Evolutionary conservation across 35 echinoderm and acorn worm species (phyloP), one percentile per base, ranked within the genome.

Genomic region (Chiridota heheva): DNA sequence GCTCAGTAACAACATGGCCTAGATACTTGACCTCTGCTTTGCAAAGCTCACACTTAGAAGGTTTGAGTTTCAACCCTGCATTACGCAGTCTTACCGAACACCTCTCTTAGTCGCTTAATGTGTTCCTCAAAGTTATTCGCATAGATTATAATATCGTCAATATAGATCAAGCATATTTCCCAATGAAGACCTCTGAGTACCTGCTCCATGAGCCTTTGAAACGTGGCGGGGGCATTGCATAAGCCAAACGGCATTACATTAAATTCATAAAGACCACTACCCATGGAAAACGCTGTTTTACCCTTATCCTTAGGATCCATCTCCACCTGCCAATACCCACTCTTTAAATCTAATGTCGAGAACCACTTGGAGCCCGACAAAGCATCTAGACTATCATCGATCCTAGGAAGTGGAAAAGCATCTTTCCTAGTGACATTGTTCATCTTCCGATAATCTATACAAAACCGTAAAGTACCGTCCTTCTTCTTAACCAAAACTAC

Each of bases 221-320:
- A 91, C 20, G 82, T 86, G 16, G 81, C 73, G 5, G 73, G 88
- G n/a, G 80, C 72, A 26, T 85, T 85, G 38, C 61, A 76, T 3
- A 90, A 17, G 1, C 81, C 88, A 67, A 90, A 90, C 12, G 88
- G 88, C 88, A 90, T 90, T 1, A 84, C 81, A 31, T 84, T 78
- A 47, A 84, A 85, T 26, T 81, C 42, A 28, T 78, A 88, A 1
- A 88, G 42, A 16, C 84, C 76, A 1, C 60, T 40, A 48, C 32
- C 41, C 22, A 62, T 56, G 10, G 85, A 41, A 63, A 90, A 90
- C 20, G 81, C 70, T 38, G 88, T 76, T 32, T 81, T 90, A 15
- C 24, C 29, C 30, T 51, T 66, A 7, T 84, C 63, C 2, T 73
- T 73, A 7, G 27, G 56, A 41, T 84, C 59, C 61, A 90, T 15